These are phyloP conservation scores for Argyrosomus regius DNA, from an alignment of 2,797 vertebrate species.

Conservation along the genomic window DNA sequence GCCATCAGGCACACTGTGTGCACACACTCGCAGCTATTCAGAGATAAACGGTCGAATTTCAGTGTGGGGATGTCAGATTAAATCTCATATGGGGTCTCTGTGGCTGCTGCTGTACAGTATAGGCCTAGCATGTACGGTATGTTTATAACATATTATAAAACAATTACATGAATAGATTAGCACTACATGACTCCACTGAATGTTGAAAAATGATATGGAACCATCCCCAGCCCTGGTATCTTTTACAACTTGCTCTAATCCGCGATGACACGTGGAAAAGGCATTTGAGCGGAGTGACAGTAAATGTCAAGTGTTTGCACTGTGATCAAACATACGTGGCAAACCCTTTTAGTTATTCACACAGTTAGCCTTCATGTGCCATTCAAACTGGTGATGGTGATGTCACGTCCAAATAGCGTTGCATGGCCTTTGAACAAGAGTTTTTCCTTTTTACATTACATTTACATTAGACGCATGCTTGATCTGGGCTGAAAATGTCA, in stretches of 20 bases:
- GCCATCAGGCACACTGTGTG: neutral
- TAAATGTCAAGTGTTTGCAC: constrained; percentile 28
- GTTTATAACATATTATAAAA: neutral
- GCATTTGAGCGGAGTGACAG: constrained; percentile 1
- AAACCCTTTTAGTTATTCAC: neutral
- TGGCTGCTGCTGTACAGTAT: neutral
- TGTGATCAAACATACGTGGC: neutral
- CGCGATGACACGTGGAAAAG: neutral
- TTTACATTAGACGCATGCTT: neutral
- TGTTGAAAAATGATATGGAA: neutral
- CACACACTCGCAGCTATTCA: neutral
- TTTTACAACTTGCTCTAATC: neutral
- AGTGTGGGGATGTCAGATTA: constrained; percentile 1
- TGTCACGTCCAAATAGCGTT: constrained; percentile 22
- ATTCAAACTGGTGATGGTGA: constrained; percentile 7
- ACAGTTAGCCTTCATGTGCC: neutral
- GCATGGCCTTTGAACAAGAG: neutral
- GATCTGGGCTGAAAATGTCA: constrained; percentile 39
- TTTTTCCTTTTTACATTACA: constrained; percentile 10
- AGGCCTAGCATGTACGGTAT: neutral
- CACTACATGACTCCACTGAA: neutral
- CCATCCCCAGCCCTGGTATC: neutral
- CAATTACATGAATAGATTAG: neutral
- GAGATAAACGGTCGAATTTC: constrained; percentile 2
- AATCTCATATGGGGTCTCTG: neutral